Evolutionary conservation across 2,888 invertebrate species (phyloP), one percentile per base, ranked within the genome.

Genomic region (Phaonia tiefii): DNA sequence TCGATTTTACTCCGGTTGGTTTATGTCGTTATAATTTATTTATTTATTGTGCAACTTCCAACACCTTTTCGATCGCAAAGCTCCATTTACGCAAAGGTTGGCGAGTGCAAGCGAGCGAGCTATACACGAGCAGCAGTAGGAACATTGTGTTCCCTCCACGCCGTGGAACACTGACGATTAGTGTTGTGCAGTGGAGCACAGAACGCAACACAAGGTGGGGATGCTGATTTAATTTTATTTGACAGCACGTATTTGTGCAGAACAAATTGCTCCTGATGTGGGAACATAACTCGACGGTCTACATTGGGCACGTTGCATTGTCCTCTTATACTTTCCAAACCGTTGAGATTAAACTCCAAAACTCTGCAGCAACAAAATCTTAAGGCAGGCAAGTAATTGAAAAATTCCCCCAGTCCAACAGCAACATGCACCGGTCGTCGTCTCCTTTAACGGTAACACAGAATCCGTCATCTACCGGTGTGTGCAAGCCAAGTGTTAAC

Each of bases 31-130:
- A 88, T 87, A 88, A 88, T 88, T 82, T 88, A 88, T 86, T 88
- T 88, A 88, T 89, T 88, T 88, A 88, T 89, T 88, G 88, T 88
- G 89, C 88, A 89, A 89, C 89, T 88, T 88, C 89, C 88, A 89
- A 88, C 88, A 88, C 88, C 88, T 88, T 88, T 87, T 79, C 56
- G 74, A 75, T 75, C 67, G 67, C 31, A 67, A 67, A 58, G 1
- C 56, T 26, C 63, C 13, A 10, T 37, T n/a, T 11, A n/a, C 39
- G 20, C 51, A 4, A 22, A n/a, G n/a, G n/a, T 15, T 56, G 10
- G 60, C 17, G 58, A 17, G 25, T 20, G 60, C 17, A 22, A 63
- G 42, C 39, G 20, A 63, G 22, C 20, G 11, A 22, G 11, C 51
- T 17, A 51, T n/a, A 22, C 13, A 7, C 20, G 20, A 17, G 46